A percentile compares a stretch with the other conserved stretches of the same genome.
Conservation (phyloP, 2,797 vertebrate genomes). For the Ambastaia sidthimunki region DNA sequence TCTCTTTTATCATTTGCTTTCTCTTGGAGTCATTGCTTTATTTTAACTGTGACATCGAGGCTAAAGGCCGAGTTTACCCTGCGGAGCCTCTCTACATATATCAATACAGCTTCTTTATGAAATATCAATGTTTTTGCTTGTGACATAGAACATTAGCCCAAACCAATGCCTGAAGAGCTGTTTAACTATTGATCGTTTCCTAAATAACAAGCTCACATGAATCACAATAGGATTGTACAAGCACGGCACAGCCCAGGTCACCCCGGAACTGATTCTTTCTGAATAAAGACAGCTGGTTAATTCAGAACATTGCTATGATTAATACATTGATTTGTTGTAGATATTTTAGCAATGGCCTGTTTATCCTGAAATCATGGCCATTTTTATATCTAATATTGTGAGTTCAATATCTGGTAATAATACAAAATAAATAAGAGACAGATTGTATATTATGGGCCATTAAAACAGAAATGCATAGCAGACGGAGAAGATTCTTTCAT, state of each 20-base stretch:
- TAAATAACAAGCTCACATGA: too few relatives aligned
- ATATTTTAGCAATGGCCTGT: background rate
- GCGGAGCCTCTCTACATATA: background rate
- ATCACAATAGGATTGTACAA: too few relatives aligned
- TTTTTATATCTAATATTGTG: background rate
- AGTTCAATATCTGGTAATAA: background rate
- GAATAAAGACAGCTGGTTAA: too few relatives aligned
- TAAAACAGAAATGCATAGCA: background rate
- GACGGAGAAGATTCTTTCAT: background rate
- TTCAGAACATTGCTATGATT: constrained; percentile 4
- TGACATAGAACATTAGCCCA: too few relatives aligned
- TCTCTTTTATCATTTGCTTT: background rate
- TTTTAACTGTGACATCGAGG: background rate
- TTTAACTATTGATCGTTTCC: too few relatives aligned
- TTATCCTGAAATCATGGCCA: background rate
- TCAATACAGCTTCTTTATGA: too few relatives aligned
- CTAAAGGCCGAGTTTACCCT: background rate
- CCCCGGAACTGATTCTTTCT: too few relatives aligned
- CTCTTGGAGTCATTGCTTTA: background rate
- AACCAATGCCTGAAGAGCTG: too few relatives aligned
- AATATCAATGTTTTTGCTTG: too few relatives aligned
- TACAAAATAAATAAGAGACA: background rate
- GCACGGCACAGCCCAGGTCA: too few relatives aligned
- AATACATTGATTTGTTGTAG: constrained; percentile 10
- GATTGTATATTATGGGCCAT: background rate